phyloP scores from a whole-genome alignment of 1,140 invertebrate species.

The Drosophila bocqueti region DNA sequence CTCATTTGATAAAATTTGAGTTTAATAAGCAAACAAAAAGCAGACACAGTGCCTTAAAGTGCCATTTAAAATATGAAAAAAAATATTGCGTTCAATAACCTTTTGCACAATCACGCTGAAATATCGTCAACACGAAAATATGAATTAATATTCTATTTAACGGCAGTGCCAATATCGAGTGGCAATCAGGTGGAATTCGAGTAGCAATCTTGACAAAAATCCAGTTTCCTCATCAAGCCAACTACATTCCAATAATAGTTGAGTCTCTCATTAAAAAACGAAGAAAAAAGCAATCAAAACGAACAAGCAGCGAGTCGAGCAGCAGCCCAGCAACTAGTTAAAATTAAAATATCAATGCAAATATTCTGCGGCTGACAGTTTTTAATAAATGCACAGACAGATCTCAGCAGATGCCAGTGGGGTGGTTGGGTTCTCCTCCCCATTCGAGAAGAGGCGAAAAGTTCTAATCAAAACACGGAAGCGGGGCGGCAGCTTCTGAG shows the following conservation, averaged over 20 bases:
- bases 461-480: constrained; percentile 64
- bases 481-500: constrained; percentile 55
- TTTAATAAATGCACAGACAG: constrained; percentile 68
- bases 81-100: constrained; percentile 19
- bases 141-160: constrained; percentile 44
- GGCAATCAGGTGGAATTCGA: constrained; percentile 27
- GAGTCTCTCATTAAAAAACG: constrained; percentile 3
- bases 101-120: neutral
- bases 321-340: constrained; percentile 8
- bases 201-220: constrained; percentile 29
- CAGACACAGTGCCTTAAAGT: neutral
- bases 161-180: constrained; percentile 18
- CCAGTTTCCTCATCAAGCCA: constrained; percentile 33
- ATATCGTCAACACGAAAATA: constrained; percentile 3
- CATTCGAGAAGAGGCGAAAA: neutral
- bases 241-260: constrained; percentile 52
- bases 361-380: constrained; percentile 53
- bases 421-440: neutral
- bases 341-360: constrained; percentile 61
- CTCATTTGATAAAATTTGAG: neutral
- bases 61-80: neutral
- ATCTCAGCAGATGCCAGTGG: neutral
- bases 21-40: neutral
- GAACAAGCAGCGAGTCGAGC: constrained; percentile 20
- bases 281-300: constrained; percentile 51